Conservation (phyloP, 2,797 vertebrate species). For the Gastrophryne carolinensis region DNA sequence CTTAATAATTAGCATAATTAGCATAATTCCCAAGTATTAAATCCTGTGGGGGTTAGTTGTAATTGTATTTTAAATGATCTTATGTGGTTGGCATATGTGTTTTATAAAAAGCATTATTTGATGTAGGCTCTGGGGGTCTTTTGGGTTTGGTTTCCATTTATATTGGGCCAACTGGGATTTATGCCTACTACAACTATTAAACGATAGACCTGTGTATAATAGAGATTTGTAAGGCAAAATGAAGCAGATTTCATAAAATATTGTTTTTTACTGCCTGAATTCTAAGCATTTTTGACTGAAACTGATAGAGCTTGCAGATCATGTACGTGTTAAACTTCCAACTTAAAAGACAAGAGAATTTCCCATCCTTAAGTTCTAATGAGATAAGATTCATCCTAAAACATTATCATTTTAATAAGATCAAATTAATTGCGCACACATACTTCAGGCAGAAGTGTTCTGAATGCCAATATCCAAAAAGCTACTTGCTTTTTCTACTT, state of each 20-base stretch:
- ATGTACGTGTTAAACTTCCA: neutral
- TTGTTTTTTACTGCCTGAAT: neutral
- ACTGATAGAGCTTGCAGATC: constrained; percentile 1
- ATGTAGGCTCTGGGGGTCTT: no score
- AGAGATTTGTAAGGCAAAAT: neutral
- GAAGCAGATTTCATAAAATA: neutral
- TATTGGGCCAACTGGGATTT: no score
- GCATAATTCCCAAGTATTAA: no score
- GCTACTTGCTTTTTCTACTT: neutral
- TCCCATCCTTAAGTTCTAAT: constrained; percentile 11
- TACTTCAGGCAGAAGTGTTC: neutral
- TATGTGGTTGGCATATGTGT: no score
- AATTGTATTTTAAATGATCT: no score
- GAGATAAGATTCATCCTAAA: constrained; percentile 23
- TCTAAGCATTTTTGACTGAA: neutral
- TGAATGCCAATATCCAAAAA: neutral
- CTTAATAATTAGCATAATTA: no score
- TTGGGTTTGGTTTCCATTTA: no score
- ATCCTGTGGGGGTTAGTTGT: no score
- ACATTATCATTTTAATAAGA: constrained; percentile 31
- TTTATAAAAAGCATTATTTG: no score
- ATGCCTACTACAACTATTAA: no score
- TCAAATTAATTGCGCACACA: constrained; percentile 29
- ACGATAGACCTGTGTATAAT: no score
- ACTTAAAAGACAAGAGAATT: neutral